Evolutionary conservation across 1,140 invertebrate species (phyloP), one percentile per base, ranked within the genome.

Genomic region (Macrotrachela quadricornifera): DNA sequence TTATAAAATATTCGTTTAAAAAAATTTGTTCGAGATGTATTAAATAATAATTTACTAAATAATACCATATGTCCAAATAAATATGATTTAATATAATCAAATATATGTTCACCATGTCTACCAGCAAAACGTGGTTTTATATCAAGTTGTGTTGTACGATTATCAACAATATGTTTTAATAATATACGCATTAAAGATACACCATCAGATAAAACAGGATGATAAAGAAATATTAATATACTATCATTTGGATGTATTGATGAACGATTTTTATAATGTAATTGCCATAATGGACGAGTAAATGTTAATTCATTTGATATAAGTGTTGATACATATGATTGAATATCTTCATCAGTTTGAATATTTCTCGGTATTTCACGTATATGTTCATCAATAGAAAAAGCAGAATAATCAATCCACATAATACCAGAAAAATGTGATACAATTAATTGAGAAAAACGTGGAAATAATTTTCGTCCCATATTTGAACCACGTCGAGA

Each of bases 61-160:
- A 30, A 30, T 30, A 30, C 2, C 21, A 30, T 30, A 30, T 30
- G 21, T 30, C 21, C 21, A 30, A 30, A 30, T 30, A 30, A 30
- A 30, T 30, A 30, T 30, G 21, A 2, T 30, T 30, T 30, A 30
- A 30, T 30, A 30, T 30, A 30, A 30, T 30, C 21, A 30, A 30
- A 30, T 30, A 30, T 30, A 30, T 30, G 21, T 30, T 30, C 21
- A 30, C 21, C 21, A 30, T 30, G 21, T 15, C 42, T 36, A 47
- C 39, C 46, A 15, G 36, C 51, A 36, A 47, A 53, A 39, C 51
- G 17, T 14, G 51, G 51, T 41, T 53, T 53, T 36, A 53, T n/a
- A 21, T 53, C 45, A 43, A 53, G 21, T 30, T 30, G 21, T 13
- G 51, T 44, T 14, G 46, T 53, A 12, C 51, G 45, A 47, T 53